Base-by-base conservation (phyloP, 2,797 vertebrate species). In the Gorsachius magnificus region DNA sequence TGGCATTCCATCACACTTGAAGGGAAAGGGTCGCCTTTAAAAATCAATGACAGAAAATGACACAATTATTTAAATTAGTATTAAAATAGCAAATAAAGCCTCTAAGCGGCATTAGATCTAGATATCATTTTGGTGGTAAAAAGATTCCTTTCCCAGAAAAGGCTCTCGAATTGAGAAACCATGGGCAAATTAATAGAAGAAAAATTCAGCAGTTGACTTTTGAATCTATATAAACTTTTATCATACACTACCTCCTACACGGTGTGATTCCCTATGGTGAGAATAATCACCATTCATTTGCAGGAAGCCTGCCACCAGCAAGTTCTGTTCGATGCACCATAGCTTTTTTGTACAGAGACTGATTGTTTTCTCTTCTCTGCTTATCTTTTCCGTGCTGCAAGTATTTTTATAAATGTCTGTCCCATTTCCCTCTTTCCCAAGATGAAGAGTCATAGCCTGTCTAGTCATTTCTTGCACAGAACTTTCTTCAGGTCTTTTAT, bases 401-500 rank as follows among this genome's bases (percentile, higher is more conserved):
- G 0, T 16, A 4, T 43, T 82, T 86, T 51, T 91, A 41, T 63
- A 78, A 46, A 51, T 1, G 6, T 57, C 45, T 43, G 16, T 60
- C 51, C 9, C 19, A 2, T 70, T 83, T 60, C 38, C 1, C 31
- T 35, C 38, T 65, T 79, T 87, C 51, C 26, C n/a, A 57, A 25
- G 58, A 19, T 75, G 61, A 87, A 78, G 57, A 65, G 29, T 41
- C n/a, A 8, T 35, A 50, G 21, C 43, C 48, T 81, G 17, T 74
- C n/a, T 56, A 60, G 48, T 80, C 43, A 45, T 66, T 90, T 51
- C 48, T 89, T 50, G 57, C 31, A 24, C 46, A 54, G 81, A 89
- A 89, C 29, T 35, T 89, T 65, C 70, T 83, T n/a, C 33, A 51
- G 65, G 29, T 80, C 72, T 92, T 94, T 75, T 46, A 51, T 90